phyloP scores from a whole-genome alignment of 2,113 vertebrate genomes.

The Erinaceus europaeus region DNA sequence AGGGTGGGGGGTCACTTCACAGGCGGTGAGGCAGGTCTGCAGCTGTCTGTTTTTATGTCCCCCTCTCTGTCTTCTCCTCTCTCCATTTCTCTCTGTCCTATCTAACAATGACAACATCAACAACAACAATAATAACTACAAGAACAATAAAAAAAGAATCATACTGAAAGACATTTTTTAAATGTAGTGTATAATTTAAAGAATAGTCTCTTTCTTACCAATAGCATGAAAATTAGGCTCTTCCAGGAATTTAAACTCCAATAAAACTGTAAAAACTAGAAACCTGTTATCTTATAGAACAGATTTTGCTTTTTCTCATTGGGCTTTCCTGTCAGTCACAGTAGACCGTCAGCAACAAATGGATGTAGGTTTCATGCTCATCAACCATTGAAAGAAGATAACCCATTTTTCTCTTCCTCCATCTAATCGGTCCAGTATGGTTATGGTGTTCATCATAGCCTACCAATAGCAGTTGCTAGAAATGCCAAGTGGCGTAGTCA shows the following conservation, averaged over 20 bases:
- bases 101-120: too few species aligned
- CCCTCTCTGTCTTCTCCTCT: too few species aligned
- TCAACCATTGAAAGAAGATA: not conserved
- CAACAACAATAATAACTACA: too few species aligned
- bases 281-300: not conserved
- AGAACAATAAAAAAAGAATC: too few species aligned
- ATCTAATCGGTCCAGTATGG: not conserved
- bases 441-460: not conserved
- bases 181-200: not conserved
- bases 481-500: not conserved
- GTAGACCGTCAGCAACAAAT: not conserved
- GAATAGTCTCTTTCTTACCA: not conserved
- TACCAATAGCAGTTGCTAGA: not conserved
- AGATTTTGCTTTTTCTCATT: not conserved
- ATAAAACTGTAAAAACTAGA: not conserved
- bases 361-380: not conserved
- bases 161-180: not conserved
- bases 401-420: not conserved
- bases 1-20: too few species aligned
- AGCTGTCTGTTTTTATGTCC: too few species aligned
- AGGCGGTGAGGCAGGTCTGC: too few species aligned
- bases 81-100: too few species aligned
- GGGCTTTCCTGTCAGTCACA: not conserved
- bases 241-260: constrained; percentile 8
- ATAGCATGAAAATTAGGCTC: not conserved